A percentile compares a stretch with the other conserved stretches of the same genome.
Conservation (phyloP, 1,140 invertebrate genomes). For the Megathymus violae region DNA sequence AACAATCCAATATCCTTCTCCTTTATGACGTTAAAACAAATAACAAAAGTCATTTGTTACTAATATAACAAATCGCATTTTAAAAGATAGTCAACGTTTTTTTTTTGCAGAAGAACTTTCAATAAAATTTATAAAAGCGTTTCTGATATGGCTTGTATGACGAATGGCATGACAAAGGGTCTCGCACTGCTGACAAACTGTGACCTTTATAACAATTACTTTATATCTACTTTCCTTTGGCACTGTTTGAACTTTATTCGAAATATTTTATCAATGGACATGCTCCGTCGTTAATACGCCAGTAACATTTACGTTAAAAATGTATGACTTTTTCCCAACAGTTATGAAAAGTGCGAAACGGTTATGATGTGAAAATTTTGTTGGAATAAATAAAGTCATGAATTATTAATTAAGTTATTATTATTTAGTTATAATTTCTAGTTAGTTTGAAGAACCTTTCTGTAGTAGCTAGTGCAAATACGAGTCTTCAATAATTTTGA, state of each 20-base stretch:
- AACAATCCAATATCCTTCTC: too few species aligned
- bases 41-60: too few species aligned
- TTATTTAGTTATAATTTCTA: too few species aligned
- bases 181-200: not conserved
- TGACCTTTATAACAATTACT: not conserved
- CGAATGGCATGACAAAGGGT: conserved; percentile 4
- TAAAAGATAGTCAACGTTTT: too few species aligned
- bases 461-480: too few species aligned
- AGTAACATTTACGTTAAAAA: conserved; percentile 32
- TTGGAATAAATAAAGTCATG: too few species aligned
- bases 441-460: too few species aligned
- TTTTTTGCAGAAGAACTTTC: conserved; percentile 13
- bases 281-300: conserved; percentile 40
- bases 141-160: conserved; percentile 17
- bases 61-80: too few species aligned
- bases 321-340: conserved; percentile 22
- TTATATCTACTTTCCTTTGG: conserved; percentile 25
- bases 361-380: not conserved
- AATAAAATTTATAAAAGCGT: conserved; percentile 24
- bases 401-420: too few species aligned
- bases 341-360: conserved; percentile 15
- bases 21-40: too few species aligned
- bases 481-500: too few species aligned
- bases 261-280: conserved; percentile 46
- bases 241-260: conserved; percentile 35